Conservation (phyloP, 1,140 invertebrate species). For the Pseudoatta argentina region DNA sequence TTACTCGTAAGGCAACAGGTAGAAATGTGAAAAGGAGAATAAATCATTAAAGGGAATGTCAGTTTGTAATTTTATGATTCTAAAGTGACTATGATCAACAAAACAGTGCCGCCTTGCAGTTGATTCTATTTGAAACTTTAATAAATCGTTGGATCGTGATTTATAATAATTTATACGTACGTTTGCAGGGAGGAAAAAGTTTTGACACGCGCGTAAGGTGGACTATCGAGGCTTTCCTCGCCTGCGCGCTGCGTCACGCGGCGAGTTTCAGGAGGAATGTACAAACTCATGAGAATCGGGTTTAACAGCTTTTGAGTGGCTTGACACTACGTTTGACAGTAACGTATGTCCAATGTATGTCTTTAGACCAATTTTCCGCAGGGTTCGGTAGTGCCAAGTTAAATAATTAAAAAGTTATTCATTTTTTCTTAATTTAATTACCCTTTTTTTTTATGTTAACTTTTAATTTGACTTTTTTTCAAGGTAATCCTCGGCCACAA, state of each 20-base stretch:
- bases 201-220: constrained; percentile 1
- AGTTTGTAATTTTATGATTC: neutral
- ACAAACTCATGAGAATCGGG: neutral
- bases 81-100: neutral
- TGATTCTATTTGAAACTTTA: neutral
- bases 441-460: too few species aligned
- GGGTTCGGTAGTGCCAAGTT: too few species aligned
- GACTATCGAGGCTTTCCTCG: neutral
- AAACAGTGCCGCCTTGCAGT: neutral
- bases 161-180: neutral
- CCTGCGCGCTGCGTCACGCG: neutral
- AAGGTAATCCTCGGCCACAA: too few species aligned
- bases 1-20: neutral
- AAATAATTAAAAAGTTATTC: too few species aligned
- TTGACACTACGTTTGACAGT: too few species aligned
- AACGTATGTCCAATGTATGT: too few species aligned
- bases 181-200: neutral
- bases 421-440: too few species aligned
- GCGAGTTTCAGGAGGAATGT: neutral
- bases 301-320: neutral
- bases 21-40: neutral
- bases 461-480: too few species aligned
- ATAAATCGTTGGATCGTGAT: neutral
- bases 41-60: neutral
- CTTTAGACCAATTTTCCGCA: too few species aligned